phyloP scores from a whole-genome alignment of 2,113 vertebrate species.

The Atractosteus spatula region DNA sequence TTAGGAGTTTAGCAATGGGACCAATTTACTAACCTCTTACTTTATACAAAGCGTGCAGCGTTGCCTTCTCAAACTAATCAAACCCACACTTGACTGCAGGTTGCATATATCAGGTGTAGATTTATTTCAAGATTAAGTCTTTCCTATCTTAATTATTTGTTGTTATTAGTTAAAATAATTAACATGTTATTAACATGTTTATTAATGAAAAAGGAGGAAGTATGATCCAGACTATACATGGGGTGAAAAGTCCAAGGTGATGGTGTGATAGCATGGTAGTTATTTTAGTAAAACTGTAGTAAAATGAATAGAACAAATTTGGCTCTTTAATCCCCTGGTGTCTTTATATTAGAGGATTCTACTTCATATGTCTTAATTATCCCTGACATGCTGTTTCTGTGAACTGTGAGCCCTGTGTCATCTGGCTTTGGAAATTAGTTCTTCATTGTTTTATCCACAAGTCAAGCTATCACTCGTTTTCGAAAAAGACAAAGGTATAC shows the following conservation, averaged over 20 bases:
- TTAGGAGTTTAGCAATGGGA: slow-evolving; percentile 29
- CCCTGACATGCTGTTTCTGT: slow-evolving; percentile 5
- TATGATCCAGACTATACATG: too few relatives aligned
- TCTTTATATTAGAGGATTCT: slow-evolving; percentile 25
- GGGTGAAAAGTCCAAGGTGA: too few relatives aligned
- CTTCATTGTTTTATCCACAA: slow-evolving; percentile 12
- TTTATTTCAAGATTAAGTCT: slow-evolving; percentile 22
- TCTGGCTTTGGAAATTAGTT: slow-evolving; percentile 20
- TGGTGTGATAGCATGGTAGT: too few relatives aligned
- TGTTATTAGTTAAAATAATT: slow-evolving; percentile 14
- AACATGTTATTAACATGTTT: background rate
- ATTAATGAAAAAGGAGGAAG: too few relatives aligned
- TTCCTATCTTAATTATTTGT: slow-evolving; percentile 31
- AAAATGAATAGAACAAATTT: slow-evolving; percentile 33
- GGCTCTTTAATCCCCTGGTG: slow-evolving; percentile 28
- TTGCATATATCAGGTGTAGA: slow-evolving; percentile 6
- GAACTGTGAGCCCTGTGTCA: slow-evolving; percentile 17
- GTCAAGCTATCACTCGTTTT: slow-evolving; percentile 18
- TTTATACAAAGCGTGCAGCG: slow-evolving; percentile 7
- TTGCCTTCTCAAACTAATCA: slow-evolving; percentile 7
- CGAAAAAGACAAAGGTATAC: slow-evolving; percentile 24
- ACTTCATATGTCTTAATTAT: slow-evolving; percentile 9
- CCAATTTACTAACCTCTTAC: slow-evolving; percentile 32
- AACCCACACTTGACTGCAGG: slow-evolving; percentile 15
- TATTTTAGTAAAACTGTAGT: background rate